Base-by-base conservation (phyloP, 1,140 invertebrate genomes). In the Hyphantria cunea region DNA sequence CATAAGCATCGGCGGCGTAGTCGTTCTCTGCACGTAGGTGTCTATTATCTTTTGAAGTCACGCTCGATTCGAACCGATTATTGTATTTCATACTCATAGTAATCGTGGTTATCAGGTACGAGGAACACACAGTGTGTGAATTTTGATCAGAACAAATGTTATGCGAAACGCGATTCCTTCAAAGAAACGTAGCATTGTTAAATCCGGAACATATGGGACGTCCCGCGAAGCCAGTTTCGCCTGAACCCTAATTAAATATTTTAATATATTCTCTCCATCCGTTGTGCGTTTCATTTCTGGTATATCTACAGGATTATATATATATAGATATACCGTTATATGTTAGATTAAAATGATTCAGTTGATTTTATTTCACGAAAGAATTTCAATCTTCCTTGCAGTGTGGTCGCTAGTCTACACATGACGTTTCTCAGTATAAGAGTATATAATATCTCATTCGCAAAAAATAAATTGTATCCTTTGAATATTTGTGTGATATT, bases 201-300 rank as follows among this genome's bases (percentile, higher is more conserved):
- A 51, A 61, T 42, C 70, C 39, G 61, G 41, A 58, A 71, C 68
- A 78, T 75, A 82, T 80, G 73, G 73, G 61, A 72, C 68, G 61
- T 64, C 73, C 76, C 61, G 71, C 70, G 56, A 79, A 77, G 76
- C 66, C 64, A 63, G 53, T 76, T 75, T 76, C 74, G 64, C 65
- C 66, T 67, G 71, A 73, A 79, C 71, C 64, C 66, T 78, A 78
- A 85, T 84, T 84, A 83, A 76, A 72, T 82, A 83, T 84, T 78
- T 84, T 80, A 82, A 80, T 84, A 74, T 80, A 78, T 80, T 79
- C 78, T 55, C 66, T 74, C 52, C 74, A 78, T 79, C 68, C 71
- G 58, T 77, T 76, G 63, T 64, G 59, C 31, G 70, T 77, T 78
- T 70, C 61, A 72, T 58, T 66, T 66, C 50, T 48, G 54, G 42